Percentiles rank a stretch among this genome's conserved stretches.
phyloP scores from a whole-genome alignment of 2,797 vertebrate species.

The Centropyge bicolor region DNA sequence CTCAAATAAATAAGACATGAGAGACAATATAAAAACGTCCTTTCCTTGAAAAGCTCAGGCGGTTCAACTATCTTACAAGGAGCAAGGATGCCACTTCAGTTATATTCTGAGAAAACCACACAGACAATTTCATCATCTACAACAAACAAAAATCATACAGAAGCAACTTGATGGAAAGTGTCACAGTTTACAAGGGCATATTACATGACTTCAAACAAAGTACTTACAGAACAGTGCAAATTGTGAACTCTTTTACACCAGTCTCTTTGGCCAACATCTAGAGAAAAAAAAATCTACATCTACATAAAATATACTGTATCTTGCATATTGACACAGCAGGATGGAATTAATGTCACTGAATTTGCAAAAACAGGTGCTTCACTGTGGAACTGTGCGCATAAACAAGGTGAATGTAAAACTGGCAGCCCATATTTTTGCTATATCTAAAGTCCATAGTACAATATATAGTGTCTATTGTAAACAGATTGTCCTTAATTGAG shows the following conservation, averaged over 20 bases:
- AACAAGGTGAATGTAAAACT: slow-evolving; percentile 17
- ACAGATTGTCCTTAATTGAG: slow-evolving; percentile 47
- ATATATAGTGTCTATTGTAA: slow-evolving; percentile 43
- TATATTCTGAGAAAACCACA: slow-evolving; percentile 25
- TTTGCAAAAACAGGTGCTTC: slow-evolving; percentile 30
- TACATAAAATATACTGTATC: slow-evolving; percentile 40
- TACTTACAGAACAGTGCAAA: slow-evolving; percentile 57
- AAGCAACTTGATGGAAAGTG: slow-evolving; percentile 35
- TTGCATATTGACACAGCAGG: slow-evolving; percentile 38
- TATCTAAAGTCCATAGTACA: slow-evolving; percentile 33
- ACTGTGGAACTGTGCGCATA: slow-evolving; percentile 18
- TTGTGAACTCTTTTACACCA: slow-evolving; percentile 29
- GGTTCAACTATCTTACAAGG: slow-evolving; percentile 20
- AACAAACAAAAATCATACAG: slow-evolving; percentile 34
- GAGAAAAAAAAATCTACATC: slow-evolving; percentile 31
- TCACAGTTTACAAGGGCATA: slow-evolving; percentile 56
- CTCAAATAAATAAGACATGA: slow-evolving; percentile 61
- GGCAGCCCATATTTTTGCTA: slow-evolving; percentile 16
- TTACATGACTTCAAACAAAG: slow-evolving; percentile 31
- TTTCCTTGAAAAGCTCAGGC: slow-evolving; percentile 26
- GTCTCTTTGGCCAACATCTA: slow-evolving; percentile 55
- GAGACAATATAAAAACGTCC: not conserved
- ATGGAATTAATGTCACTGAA: not conserved
- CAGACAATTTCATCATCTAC: slow-evolving; percentile 44
- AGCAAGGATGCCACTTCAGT: slow-evolving; percentile 28